These are phyloP conservation scores for Geococcyx californianus DNA, from an alignment of 2,113 vertebrate genomes.

Conservation along the genomic window DNA sequence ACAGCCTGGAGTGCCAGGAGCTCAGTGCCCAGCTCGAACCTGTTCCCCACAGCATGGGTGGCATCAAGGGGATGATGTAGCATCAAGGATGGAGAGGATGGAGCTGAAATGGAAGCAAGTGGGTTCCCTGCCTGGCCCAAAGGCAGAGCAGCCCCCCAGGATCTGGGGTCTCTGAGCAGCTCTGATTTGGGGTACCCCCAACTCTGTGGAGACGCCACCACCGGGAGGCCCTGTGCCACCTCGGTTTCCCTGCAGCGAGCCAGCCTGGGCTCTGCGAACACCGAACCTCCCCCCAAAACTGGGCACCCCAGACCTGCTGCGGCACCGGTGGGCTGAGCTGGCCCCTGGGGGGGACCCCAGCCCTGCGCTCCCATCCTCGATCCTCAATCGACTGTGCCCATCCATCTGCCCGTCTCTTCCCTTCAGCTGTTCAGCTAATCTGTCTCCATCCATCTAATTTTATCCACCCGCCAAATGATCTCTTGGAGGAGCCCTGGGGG, in stretches of 20 bases:
- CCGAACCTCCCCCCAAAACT: background rate
- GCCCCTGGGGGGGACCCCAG: background rate
- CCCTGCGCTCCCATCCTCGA: background rate
- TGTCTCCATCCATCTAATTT: constrained; percentile 60
- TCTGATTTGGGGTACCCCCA: background rate
- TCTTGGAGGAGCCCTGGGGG: constrained; percentile 12
- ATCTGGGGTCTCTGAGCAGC: background rate
- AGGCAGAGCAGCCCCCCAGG: background rate
- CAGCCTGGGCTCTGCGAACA: background rate
- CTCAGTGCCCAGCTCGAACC: background rate
- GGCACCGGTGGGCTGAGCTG: background rate
- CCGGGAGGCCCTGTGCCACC: background rate
- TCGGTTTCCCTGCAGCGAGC: background rate
- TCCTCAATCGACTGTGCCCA: background rate
- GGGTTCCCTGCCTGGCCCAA: background rate
- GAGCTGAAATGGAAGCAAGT: background rate
- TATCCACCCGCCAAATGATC: constrained; percentile 38
- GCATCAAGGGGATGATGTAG: background rate
- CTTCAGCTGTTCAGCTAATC: constrained; percentile 63
- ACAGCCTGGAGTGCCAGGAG: background rate
- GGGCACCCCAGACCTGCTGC: background rate
- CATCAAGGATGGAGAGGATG: background rate
- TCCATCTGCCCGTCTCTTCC: constrained; percentile 3
- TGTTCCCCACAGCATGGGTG: rapidly evolving
- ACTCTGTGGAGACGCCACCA: background rate